Evolutionary conservation across 1,140 invertebrate species (phyloP), one percentile per base, ranked within the genome.

Genomic region (Zophobas morio): DNA sequence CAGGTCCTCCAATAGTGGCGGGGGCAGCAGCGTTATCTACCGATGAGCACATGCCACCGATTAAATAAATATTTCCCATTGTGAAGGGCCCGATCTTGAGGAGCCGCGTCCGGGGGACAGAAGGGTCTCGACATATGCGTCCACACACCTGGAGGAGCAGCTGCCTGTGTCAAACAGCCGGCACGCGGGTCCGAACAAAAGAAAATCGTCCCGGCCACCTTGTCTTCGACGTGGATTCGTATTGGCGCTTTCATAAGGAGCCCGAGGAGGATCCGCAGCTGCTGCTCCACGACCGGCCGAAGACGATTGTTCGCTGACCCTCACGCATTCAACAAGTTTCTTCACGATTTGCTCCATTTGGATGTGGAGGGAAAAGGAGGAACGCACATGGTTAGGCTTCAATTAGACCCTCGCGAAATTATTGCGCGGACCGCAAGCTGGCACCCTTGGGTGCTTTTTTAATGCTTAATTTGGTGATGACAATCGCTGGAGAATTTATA

Each of bases 141-240:
- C 60, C 36, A 66, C 60, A 66, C 60, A 66, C 60, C 60, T 66
- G 60, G 60, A 66, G 60, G 60, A 66, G 60, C 60, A 66, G 60
- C 60, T 66, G 60, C n/a, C 60, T 8, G 20, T 42, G 60, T 66
- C 60, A 66, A 66, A 66, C 60, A 66, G 60, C 60, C 60, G 60
- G 60, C 60, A 66, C 60, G 60, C 60, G 60, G 60, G 60, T 66
- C 60, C 60, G 60, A 66, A 66, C 60, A 66, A 66, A 66, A 66
- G 60, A 66, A 66, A 66, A 66, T 66, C 60, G 60, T 39, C 60
- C 60, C 60, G 60, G 39, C 60, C 60, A 66, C 60, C 60, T 66
- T 66, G 60, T 66, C 60, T 66, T 66, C 60, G 60, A 32, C 39
- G 60, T 66, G 40, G 60, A 66, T 66, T 66, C 60, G 60, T 66